Evolutionary conservation across 2,113 vertebrate species (phyloP), one percentile per base, ranked within the genome.

Genomic region (Emydura subglobosa): DNA sequence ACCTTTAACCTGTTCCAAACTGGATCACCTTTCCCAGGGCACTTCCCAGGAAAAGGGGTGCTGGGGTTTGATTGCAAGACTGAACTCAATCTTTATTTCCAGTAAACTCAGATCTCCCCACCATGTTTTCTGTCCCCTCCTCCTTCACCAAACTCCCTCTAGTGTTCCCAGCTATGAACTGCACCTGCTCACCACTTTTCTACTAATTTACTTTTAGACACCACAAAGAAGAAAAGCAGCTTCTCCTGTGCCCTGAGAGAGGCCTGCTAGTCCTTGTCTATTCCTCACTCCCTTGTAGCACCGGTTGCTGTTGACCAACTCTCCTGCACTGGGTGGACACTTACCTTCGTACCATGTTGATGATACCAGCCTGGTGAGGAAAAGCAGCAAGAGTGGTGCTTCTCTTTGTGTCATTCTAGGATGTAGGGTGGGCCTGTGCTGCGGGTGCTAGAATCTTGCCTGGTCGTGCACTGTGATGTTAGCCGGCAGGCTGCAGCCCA

Each of bases 281-380:
- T 39, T n/a, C 39, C n/a, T 16, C 24, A 39, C 49, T 57, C 21
- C 21, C 51, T n/a, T 14, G 21, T 6, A 21, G 74, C 74, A 2
- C 74, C 74, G 47, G 12, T 39, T 44, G 42, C 42, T 47, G 44
- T 25, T 39, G 39, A 76, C 42, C 85, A 29, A 0, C 50, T 39
- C 16, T 5, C n/a, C 53, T 22, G 44, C 5, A 0, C 22, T 1
- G 1, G 65, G 39, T 44, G 2, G 39, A 50, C 12, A 44, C 98
- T 97, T 97, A 98, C 98, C 98, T 98, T 97, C 97, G 0, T 98
- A 96, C 98, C 97, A 98, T 27, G 98, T 98, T 92, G 98, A 94
- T 49, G 95, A 87, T 94, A 96, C 98, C 94, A 97, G 82, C 87
- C 91, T 95, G 87, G 92, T 51, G 7, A 98, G 95, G 83, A 98